Evolutionary conservation across 2,888 invertebrate species (phyloP), one percentile per base, ranked within the genome.

Genomic region (Selenia dentaria): DNA sequence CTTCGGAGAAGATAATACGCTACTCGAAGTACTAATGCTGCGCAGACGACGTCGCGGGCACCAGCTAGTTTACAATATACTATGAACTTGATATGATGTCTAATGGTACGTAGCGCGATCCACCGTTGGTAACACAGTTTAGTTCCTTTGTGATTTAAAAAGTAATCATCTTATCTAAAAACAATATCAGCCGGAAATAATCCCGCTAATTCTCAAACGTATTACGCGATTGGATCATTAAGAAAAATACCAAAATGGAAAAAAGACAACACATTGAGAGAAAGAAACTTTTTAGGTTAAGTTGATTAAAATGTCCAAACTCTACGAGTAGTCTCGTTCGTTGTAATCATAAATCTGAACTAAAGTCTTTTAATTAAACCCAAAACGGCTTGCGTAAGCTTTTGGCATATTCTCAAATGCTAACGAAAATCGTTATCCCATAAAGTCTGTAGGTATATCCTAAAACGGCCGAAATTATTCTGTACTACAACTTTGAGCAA

Each of bases 331-430:
- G 12, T 41, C 35, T 27, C 14, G 40, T 48, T 41, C 20, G 13
- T 37, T 34, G 31, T 37, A 9, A 41, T 13, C 37, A 42, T 48
- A 42, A 48, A 48, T 42, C 37, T 25, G 11, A 48, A 42, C 33
- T 42, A 29, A 33, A 48, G 18, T 33, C 28, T 33, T 48, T 48
- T 42, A 48, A 48, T 48, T 48, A 48, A 48, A 37, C 27, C 41
- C 28, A 37, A 29, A 41, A 32, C 46, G 28, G 24, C 28, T 39
- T 41, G 28, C 37, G 37, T 33, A 41, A 32, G 27, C 32, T 28
- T 20, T 48, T 38, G 47, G 41, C 47, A 28, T 48, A 41, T 41
- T 37, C 33, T 37, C 47, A 33, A 41, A 25, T 33, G 18, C 41
- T n/a, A 24, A 28, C 22, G 40, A 41, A 28, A 32, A 46, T 46